Evolutionary conservation across 2,888 invertebrate genomes (phyloP).

Genomic region (Plebejus melissa): DNA sequence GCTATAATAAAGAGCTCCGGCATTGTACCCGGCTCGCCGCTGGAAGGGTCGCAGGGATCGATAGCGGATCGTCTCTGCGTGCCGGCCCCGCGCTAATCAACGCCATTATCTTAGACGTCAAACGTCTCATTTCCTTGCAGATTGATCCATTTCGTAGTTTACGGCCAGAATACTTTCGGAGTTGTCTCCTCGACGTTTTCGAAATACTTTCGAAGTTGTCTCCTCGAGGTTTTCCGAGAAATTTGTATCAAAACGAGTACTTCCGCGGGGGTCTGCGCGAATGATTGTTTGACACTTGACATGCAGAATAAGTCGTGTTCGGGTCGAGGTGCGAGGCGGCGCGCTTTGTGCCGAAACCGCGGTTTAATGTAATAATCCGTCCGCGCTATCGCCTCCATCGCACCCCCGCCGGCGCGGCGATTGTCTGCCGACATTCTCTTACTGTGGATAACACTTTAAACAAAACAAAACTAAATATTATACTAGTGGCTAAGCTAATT

Average conservation of each 20-base stretch:
- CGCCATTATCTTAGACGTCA: slow-evolving; percentile 41
- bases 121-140: slow-evolving; percentile 23
- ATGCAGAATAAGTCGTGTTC: not conserved
- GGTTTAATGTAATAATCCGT: slow-evolving; percentile 74
- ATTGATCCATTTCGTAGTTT: slow-evolving; percentile 28
- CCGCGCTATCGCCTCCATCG: slow-evolving; percentile 67
- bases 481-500: not conserved
- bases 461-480: not conserved
- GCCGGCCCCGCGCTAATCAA: slow-evolving; percentile 56
- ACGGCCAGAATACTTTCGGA: not conserved
- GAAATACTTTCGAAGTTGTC: not conserved
- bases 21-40: slow-evolving; percentile 76
- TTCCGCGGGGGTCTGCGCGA: not conserved
- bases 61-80: slow-evolving; percentile 73
- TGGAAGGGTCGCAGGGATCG: slow-evolving; percentile 78
- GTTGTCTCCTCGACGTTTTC: not conserved
- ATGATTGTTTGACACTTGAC: slow-evolving; percentile 14
- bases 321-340: slow-evolving; percentile 36
- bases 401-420: slow-evolving; percentile 74
- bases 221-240: not conserved
- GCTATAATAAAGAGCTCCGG: slow-evolving; percentile 78
- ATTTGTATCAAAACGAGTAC: not conserved
- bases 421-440: slow-evolving; percentile 62
- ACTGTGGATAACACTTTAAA: slow-evolving; percentile 57
- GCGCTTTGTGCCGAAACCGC: slow-evolving; percentile 54